Evolutionary conservation across 1,140 invertebrate species (phyloP).

Genomic region (Nephotettix cincticeps): DNA sequence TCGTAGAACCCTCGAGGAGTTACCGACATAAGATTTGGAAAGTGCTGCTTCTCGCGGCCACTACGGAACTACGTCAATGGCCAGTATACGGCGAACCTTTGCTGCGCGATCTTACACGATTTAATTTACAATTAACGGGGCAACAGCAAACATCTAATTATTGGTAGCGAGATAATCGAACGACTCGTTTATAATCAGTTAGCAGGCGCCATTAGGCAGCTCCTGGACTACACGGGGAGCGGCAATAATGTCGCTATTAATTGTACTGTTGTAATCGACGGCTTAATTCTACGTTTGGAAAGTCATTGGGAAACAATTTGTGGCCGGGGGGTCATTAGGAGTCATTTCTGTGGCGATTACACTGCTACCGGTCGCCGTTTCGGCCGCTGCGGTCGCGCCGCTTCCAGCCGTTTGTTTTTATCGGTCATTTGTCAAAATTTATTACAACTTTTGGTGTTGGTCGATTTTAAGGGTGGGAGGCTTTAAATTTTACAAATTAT

Average conservation of each 20-base stretch:
- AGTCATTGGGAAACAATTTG: conserved; percentile 18
- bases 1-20: too few relatives aligned
- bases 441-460: too few relatives aligned
- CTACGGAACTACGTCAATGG: too few relatives aligned
- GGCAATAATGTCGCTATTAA: conserved; percentile 4
- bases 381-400: not conserved
- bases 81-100: too few relatives aligned
- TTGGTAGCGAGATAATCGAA: conserved; percentile 4
- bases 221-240: not conserved
- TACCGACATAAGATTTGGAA: too few relatives aligned
- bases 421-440: too few relatives aligned
- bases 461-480: too few relatives aligned
- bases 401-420: too few relatives aligned
- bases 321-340: conserved; percentile 1
- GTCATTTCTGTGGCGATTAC: conserved; percentile 6
- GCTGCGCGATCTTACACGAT: not conserved
- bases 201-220: not conserved
- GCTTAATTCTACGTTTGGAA: conserved; percentile 21
- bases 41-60: too few relatives aligned
- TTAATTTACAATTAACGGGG: not conserved
- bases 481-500: too few relatives aligned
- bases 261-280: not conserved
- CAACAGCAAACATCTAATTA: conserved; percentile 12
- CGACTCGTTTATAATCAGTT: conserved; percentile 18
- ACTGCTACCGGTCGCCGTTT: not conserved